Percentiles rank a stretch among this genome's conserved stretches.
Conservation (phyloP, 2,888 invertebrate species). For the Buathra laborator region DNA sequence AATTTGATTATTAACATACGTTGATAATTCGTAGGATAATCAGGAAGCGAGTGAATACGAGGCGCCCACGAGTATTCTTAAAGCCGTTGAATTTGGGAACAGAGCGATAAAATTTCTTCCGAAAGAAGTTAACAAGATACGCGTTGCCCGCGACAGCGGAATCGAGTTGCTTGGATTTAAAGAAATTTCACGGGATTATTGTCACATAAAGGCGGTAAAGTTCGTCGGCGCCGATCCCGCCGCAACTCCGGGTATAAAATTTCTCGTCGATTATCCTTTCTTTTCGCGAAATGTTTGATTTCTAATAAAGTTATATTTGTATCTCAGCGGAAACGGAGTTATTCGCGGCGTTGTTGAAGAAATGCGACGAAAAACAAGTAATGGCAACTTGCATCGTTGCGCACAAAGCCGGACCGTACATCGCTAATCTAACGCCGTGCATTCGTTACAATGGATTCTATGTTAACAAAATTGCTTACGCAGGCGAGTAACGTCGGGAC, state of each 20-base stretch:
- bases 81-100: constrained; percentile 53
- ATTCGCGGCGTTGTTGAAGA: constrained; percentile 65
- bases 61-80: constrained; percentile 3
- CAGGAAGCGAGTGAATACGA: neutral
- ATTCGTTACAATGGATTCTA: constrained; percentile 65
- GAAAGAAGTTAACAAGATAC: constrained; percentile 61
- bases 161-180: constrained; percentile 72
- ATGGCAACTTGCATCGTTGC: constrained; percentile 67
- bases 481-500: constrained; percentile 47
- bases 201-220: constrained; percentile 66
- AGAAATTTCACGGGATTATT: constrained; percentile 59
- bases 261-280: neutral
- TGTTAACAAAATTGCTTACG: constrained; percentile 58
- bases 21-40: constrained; percentile 21
- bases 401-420: constrained; percentile 44
- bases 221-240: constrained; percentile 62
- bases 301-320: neutral
- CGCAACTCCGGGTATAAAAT: constrained; percentile 37
- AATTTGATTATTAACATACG: neutral
- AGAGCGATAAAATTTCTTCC: constrained; percentile 65
- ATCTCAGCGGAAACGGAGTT: constrained; percentile 64
- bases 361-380: constrained; percentile 54
- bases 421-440: constrained; percentile 64
- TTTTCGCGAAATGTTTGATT: neutral
- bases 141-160: constrained; percentile 44